A percentile compares a stretch with the other conserved stretches of the same genome.
Evolutionary conservation across 64 coral and sea anemone species (phyloP).

Genomic region (Stylophora pistillata): DNA sequence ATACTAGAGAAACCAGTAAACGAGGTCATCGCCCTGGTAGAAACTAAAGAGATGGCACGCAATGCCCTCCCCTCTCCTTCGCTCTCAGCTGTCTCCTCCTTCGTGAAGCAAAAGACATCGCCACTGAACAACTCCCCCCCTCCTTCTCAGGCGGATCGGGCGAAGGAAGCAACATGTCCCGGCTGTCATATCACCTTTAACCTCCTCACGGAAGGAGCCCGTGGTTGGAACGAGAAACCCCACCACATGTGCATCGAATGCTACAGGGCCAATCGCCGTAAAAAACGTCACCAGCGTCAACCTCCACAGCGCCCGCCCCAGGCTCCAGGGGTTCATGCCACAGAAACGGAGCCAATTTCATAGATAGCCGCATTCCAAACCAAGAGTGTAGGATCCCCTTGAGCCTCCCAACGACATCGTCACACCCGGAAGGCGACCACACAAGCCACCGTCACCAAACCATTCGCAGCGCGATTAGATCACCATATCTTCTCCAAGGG

Average conservation of each 20-base stretch:
- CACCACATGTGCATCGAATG: conserved; percentile 58
- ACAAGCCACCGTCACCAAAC: too few species aligned
- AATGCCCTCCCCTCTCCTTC: conserved; percentile 29
- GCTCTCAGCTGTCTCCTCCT: neutral
- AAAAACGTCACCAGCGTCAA: conserved; percentile 22
- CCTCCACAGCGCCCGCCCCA: too few species aligned
- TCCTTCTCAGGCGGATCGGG: neutral
- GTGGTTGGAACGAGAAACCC: conserved; percentile 68
- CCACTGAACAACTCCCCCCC: too few species aligned
- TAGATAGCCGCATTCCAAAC: conserved; percentile 36
- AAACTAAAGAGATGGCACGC: too few species aligned
- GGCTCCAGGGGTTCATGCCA: too few species aligned
- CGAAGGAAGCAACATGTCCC: neutral
- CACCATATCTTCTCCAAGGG: too few species aligned
- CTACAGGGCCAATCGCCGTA: conserved; percentile 27
- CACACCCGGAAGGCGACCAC: neutral
- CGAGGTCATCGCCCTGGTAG: too few species aligned
- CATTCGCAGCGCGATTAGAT: neutral
- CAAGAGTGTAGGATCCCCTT: neutral
- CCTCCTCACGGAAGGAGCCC: conserved; percentile 52
- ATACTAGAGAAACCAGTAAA: too few species aligned
- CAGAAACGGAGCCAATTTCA: conserved; percentile 55
- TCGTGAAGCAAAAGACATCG: neutral
- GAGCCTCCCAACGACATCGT: neutral
- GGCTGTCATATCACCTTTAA: conserved; percentile 7